A percentile compares a stretch with the other conserved stretches of the same genome.
Evolutionary conservation across 2,888 invertebrate genomes (phyloP).

Genomic region (Nemotelus pantherinus): DNA sequence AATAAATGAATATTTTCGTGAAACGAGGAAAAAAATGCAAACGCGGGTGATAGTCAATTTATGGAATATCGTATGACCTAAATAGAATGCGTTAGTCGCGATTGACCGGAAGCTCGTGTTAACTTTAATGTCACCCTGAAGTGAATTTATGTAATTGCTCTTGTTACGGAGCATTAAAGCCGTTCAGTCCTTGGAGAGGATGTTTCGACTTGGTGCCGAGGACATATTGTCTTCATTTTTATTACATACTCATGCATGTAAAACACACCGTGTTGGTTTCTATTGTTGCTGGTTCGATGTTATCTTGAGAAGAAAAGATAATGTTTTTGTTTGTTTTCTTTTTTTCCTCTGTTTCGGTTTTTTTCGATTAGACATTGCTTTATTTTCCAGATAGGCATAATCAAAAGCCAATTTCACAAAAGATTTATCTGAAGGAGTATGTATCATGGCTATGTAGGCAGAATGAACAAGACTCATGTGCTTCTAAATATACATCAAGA

Average conservation of each 20-base stretch:
- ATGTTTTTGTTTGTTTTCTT: constrained; percentile 2
- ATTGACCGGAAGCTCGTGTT: too few species aligned
- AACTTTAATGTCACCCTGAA: constrained; percentile 30
- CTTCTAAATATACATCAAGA: background rate
- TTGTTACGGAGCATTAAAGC: constrained; percentile 41
- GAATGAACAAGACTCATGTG: background rate
- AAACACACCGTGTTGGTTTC: too few species aligned
- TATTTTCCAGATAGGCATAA: constrained; percentile 8
- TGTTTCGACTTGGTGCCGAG: background rate
- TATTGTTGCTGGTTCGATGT: too few species aligned
- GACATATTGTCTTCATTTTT: constrained; percentile 33
- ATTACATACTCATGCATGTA: background rate
- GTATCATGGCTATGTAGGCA: background rate
- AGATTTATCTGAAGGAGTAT: background rate
- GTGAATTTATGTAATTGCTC: constrained; percentile 39
- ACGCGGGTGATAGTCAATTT: too few species aligned
- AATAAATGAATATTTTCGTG: too few species aligned
- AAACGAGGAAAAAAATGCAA: too few species aligned
- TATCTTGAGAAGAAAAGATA: background rate
- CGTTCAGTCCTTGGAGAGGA: constrained; percentile 12
- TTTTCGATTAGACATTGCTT: constrained; percentile 3
- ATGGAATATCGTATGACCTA: too few species aligned
- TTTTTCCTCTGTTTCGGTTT: background rate
- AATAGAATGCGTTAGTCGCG: too few species aligned
- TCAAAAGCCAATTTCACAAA: constrained; percentile 11